Conservation (phyloP, 1,140 invertebrate species). For the roundworm (Caenorhabditis elegans) region DNA sequence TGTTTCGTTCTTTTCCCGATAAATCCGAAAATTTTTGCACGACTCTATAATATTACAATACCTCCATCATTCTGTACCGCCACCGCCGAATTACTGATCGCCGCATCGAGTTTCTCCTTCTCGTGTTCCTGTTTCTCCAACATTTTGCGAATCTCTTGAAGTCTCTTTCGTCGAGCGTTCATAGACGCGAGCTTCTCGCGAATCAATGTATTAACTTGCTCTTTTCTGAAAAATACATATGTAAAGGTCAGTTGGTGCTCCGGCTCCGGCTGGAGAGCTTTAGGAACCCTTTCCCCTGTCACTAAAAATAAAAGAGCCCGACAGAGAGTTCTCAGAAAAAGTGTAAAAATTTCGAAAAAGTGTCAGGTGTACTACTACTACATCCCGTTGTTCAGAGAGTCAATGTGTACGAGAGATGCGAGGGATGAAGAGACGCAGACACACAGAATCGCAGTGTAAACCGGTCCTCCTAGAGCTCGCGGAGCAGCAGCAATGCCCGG, state of each 20-base stretch:
- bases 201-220: constrained; percentile 28
- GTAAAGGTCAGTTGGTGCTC: background rate
- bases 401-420: background rate
- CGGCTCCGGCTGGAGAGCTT: no score
- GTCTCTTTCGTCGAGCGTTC: constrained; percentile 7
- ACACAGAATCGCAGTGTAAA: no score
- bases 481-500: background rate
- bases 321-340: constrained; percentile 10
- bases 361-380: constrained; percentile 31
- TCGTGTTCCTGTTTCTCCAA: background rate
- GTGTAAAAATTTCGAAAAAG: constrained; percentile 23
- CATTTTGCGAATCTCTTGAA: constrained; percentile 10
- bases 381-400: background rate
- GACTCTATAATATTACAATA: no score
- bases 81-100: background rate
- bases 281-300: no score
- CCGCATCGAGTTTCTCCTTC: background rate
- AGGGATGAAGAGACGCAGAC: background rate
- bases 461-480: background rate
- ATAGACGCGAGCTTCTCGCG: constrained; percentile 37
- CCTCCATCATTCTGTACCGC: background rate
- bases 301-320: constrained; percentile 11
- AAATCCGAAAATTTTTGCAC: no score
- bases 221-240: constrained; percentile 23
- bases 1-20: no score